A percentile compares a stretch with the other conserved stretches of the same genome.
Conservation (phyloP, 2,113 vertebrate species). For the Coptodon bakossiorum region DNA sequence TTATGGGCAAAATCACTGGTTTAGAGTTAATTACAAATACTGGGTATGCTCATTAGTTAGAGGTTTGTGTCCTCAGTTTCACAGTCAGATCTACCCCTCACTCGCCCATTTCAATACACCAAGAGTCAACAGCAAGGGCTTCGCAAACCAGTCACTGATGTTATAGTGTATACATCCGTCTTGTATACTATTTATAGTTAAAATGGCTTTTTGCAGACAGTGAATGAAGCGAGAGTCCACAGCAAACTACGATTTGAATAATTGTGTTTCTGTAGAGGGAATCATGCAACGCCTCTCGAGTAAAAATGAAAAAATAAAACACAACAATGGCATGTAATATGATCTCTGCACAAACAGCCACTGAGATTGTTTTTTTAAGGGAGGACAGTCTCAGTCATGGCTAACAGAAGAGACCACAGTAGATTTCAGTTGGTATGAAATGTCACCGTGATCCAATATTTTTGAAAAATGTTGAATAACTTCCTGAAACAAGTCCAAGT, state of each 20-base stretch:
- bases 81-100: not conserved
- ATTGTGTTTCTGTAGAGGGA: not conserved
- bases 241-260: not conserved
- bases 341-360: not conserved
- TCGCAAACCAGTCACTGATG: not conserved
- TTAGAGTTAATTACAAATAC: not conserved
- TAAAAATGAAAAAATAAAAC: not conserved
- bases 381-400: not conserved
- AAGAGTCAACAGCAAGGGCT: not conserved
- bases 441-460: not conserved
- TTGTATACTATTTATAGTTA: not conserved
- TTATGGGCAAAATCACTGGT: not conserved
- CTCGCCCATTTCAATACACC: not conserved
- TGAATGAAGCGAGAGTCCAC: not conserved
- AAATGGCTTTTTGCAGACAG: not conserved
- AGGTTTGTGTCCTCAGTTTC: not conserved
- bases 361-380: not conserved
- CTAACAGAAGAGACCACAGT: not conserved
- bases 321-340: not conserved
- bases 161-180: not conserved
- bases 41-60: not conserved
- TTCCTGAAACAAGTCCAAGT: not conserved
- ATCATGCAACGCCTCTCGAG: not conserved
- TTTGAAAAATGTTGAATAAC: not conserved
- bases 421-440: not conserved